Evolutionary conservation across 2,113 vertebrate species (phyloP), one percentile per base, ranked within the genome.

Genomic region (Erythrocercus mccallii): DNA sequence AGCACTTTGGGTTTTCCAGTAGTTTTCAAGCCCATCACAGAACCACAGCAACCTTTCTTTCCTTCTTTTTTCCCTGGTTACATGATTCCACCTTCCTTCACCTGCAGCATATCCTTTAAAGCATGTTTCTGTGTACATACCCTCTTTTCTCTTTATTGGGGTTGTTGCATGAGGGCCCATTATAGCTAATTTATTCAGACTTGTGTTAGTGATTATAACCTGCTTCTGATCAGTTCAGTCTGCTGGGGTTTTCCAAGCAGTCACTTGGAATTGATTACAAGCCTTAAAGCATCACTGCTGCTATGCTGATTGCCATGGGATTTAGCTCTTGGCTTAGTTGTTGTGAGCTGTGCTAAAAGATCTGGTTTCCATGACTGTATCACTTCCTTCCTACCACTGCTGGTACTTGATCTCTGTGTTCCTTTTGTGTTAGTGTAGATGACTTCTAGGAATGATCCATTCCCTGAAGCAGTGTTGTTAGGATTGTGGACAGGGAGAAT

Each of bases 241-340:
- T 95, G 56, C 65, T 88, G 90, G 93, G 91, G 45, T 89, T 96
- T 94, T 94, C 81, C 83, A 90, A 30, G 86, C 93, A 96, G 88
- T 88, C 1, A 0, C 77, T 92, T 88, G 86, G 92, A 96, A 88
- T 90, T 95, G 94, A 95, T 95, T 96, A 84, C 84, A 84, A 88
- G 84, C 83, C 90, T 91, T 94, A 86, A 94, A 92, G 81, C 88
- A 90, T 95, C 58, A n/a, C 53, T 93, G 88, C 80, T 94, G 89
- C 93, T 78, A 2, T 57, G 65, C 54, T 71, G 76, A 92, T 92
- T 96, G 81, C 87, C 79, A 30, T 42, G 92, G 82, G 81, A 94
- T 88, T 97, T 90, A 74, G 64, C 89, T 91, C 88, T 85, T 94
- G 94, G 88, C 88, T 96, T 93, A 71, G 65, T 33, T 85, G 35